These are phyloP conservation scores for Carapus acus DNA, from an alignment of 2,797 vertebrate genomes.

Conservation along the genomic window DNA sequence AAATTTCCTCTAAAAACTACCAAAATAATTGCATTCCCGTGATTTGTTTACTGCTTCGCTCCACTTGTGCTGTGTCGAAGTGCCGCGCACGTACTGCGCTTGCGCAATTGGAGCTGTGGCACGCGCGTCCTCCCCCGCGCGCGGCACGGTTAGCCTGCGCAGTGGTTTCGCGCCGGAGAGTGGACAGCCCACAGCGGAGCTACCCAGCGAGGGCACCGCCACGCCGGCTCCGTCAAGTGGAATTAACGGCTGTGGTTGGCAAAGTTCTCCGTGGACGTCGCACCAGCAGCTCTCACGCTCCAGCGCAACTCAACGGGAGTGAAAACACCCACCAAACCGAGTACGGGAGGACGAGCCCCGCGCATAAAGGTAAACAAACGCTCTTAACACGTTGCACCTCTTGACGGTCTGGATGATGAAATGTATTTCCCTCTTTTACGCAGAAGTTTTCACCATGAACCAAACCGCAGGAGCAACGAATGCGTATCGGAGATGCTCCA, in stretches of 20 bases:
- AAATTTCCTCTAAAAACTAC: no score
- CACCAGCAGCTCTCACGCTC: no score
- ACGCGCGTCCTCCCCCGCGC: conserved; percentile 8
- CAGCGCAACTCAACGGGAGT: no score
- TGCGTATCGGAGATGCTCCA: conserved; percentile 84
- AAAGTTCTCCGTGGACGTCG: no score
- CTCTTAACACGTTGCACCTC: no score
- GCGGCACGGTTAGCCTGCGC: neutral
- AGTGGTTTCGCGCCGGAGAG: neutral
- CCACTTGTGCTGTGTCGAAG: conserved; percentile 9
- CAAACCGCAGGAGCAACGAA: conserved; percentile 91
- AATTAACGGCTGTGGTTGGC: no score
- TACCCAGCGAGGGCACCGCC: no score
- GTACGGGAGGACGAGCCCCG: neutral
- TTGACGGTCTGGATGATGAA: neutral
- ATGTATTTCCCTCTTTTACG: neutral
- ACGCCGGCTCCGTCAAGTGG: no score
- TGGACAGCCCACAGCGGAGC: no score
- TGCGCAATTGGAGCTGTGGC: conserved; percentile 48
- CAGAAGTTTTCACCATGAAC: conserved; percentile 79
- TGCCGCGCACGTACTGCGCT: conserved; percentile 35
- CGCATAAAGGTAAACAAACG: conserved; percentile 34
- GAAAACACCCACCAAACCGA: no score
- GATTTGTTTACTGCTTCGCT: conserved; percentile 8
- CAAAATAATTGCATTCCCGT: no score